Evolutionary conservation across 2,113 vertebrate species (phyloP), one percentile per base, ranked within the genome.

Genomic region (Pogonocichla stellata): DNA sequence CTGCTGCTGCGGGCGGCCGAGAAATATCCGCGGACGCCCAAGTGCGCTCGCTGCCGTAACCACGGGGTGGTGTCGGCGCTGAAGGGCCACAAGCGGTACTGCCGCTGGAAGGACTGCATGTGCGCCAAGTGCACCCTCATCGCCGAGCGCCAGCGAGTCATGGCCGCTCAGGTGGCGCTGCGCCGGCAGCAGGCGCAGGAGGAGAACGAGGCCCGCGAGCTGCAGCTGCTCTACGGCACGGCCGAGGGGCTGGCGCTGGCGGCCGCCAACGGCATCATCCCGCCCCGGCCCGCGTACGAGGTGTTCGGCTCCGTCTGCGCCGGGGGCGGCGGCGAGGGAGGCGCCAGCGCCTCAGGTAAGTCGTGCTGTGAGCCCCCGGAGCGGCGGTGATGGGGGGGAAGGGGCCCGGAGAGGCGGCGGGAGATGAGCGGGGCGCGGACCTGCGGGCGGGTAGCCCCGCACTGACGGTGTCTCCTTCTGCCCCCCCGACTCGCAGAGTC

Each of bases 61-160:
- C 99, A 99, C 97, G 99, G 99, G 7, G 99, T 99, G 70, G 99
- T 99, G 81, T 99, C 99, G 3, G 99, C 99, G 24, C 98, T 99
- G 45, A 99, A 99, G 97, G 99, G 99, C 97, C 99, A 99, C 98
- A 99, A 99, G 95, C 99, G 99, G 93, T 99, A 99, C 98, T 99
- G 99, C 96, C 99, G 99, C 95, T 99, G 99, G 99, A 99, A 99
- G 97, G 99, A 99, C 98, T 99, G 99, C 96, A 99, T 99, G 98
- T 99, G 99, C 98, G 99, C 99, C 97, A 99, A 99, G 98, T 99
- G 99, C 98, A 99, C 99, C 11, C 96, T 99, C 73, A 99, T 99
- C 94, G 99, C 99, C 7, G 99, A 99, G 98, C 97, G 99, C 74
- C 99, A 99, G 98, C 98, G 99, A 38, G 99, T 99, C 94, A 99